Evolutionary conservation across 2,888 invertebrate genomes (phyloP).

Genomic region (Terebella lapidaria): DNA sequence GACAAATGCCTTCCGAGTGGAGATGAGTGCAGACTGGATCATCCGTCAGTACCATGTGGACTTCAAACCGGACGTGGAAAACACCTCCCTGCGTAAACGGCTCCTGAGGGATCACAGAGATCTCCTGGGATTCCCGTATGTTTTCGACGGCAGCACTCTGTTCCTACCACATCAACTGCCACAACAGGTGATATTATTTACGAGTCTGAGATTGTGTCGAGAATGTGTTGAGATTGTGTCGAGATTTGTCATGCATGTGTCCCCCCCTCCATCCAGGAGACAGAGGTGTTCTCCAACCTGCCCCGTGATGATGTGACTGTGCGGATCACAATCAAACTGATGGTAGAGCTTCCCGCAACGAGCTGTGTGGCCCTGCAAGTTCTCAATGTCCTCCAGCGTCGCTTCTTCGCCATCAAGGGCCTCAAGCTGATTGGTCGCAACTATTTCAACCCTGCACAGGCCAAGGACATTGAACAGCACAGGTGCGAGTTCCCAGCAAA

Average conservation of each 20-base stretch:
- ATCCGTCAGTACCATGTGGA: constrained; percentile 49
- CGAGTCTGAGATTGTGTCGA: neutral
- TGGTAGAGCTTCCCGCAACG: constrained; percentile 36
- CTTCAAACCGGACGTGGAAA: constrained; percentile 42
- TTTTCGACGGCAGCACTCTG: constrained; percentile 48
- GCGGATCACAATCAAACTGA: constrained; percentile 34
- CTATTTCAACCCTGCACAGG: constrained; percentile 36
- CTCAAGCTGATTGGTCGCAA: constrained; percentile 45
- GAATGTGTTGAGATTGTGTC: too few relatives aligned
- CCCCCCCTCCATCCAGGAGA: constrained; percentile 5
- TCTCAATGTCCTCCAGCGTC: constrained; percentile 43
- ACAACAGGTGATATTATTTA: constrained; percentile 26
- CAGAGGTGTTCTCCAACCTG: neutral
- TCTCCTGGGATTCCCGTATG: constrained; percentile 33
- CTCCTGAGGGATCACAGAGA: constrained; percentile 35
- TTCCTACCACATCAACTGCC: constrained; percentile 37
- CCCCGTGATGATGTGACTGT: constrained; percentile 30
- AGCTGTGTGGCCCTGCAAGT: constrained; percentile 41
- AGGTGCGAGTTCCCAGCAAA: constrained; percentile 24
- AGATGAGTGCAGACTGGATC: constrained; percentile 31
- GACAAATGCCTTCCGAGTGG: constrained; percentile 40
- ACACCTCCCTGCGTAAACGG: constrained; percentile 32
- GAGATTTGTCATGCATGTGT: too few relatives aligned
- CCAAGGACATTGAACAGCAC: constrained; percentile 36
- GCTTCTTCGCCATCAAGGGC: constrained; percentile 31